Percentiles rank a stretch among this genome's conserved stretches.
Conservation (phyloP, 2,888 invertebrate species). For the Hirtodrosophila trivittata region DNA sequence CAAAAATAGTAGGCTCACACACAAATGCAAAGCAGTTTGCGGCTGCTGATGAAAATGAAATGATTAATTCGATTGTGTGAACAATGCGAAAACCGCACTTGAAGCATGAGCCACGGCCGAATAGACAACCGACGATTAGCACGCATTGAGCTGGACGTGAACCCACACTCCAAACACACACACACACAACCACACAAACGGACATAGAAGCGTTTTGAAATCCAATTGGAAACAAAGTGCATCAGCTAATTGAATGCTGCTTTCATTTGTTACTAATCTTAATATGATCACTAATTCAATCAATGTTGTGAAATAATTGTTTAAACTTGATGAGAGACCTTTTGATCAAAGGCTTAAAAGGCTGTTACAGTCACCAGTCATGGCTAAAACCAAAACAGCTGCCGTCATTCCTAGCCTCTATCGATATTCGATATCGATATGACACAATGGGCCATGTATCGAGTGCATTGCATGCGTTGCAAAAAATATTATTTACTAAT, state of each 20-base stretch:
- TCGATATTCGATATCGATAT: conserved; percentile 63
- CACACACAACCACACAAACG: conserved; percentile 17
- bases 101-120: conserved; percentile 35
- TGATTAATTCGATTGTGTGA: conserved; percentile 62
- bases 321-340: conserved; percentile 31
- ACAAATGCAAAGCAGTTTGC: conserved; percentile 37
- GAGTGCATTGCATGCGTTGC: conserved; percentile 59
- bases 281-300: conserved; percentile 8
- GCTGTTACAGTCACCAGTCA: conserved; percentile 54
- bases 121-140: conserved; percentile 47
- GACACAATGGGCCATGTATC: conserved; percentile 37
- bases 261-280: not conserved
- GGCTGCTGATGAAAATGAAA: conserved; percentile 42
- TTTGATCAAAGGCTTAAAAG: conserved; percentile 33
- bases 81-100: conserved; percentile 58
- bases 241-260: conserved; percentile 16
- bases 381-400: conserved; percentile 70
- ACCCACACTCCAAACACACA: conserved; percentile 28
- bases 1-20: conserved; percentile 39
- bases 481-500: conserved; percentile 33
- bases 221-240: conserved; percentile 39
- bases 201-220: conserved; percentile 21
- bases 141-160: conserved; percentile 47
- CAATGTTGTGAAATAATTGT: conserved; percentile 11
- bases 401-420: conserved; percentile 58